These are phyloP conservation scores for Branchipolynoe longqiensis DNA, from an alignment of 2,888 invertebrate species.

Conservation along the genomic window DNA sequence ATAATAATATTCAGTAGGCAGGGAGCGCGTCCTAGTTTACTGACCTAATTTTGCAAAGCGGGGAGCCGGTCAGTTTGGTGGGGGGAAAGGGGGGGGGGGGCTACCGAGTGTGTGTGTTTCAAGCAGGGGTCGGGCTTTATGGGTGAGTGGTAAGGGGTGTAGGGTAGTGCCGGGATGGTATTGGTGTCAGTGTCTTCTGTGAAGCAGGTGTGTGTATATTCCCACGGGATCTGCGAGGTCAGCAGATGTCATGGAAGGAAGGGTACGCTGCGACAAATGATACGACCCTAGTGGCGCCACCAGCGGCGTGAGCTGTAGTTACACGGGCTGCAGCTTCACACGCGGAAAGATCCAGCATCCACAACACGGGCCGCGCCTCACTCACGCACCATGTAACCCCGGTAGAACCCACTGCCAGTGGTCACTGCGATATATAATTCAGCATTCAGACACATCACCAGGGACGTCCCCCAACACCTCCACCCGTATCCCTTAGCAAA, in stretches of 20 bases:
- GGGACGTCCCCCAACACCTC: not conserved
- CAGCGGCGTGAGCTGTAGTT: not conserved
- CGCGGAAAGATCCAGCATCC: not conserved
- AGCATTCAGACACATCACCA: not conserved
- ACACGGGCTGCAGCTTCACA: not conserved
- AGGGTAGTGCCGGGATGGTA: not conserved
- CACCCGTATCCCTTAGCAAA: too few species aligned
- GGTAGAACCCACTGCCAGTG: not conserved
- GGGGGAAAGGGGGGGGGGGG: not conserved
- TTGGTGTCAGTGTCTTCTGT: too few species aligned
- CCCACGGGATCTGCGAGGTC: not conserved
- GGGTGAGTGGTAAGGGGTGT: not conserved
- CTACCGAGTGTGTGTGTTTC: not conserved
- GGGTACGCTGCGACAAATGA: too few species aligned
- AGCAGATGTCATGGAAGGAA: not conserved
- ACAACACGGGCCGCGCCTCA: not conserved
- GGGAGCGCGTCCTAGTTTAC: not conserved
- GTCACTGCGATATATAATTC: constrained; percentile 1
- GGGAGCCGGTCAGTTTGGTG: not conserved
- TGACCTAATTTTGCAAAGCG: constrained; percentile 5
- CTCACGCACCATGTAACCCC: not conserved
- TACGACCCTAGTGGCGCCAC: not conserved
- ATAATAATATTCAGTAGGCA: constrained; percentile 2
- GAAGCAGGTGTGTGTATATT: constrained; percentile 2
- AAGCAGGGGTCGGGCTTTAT: not conserved